Base-by-base conservation (phyloP, 1,140 invertebrate species). In the Penaeus chinensis region DNA sequence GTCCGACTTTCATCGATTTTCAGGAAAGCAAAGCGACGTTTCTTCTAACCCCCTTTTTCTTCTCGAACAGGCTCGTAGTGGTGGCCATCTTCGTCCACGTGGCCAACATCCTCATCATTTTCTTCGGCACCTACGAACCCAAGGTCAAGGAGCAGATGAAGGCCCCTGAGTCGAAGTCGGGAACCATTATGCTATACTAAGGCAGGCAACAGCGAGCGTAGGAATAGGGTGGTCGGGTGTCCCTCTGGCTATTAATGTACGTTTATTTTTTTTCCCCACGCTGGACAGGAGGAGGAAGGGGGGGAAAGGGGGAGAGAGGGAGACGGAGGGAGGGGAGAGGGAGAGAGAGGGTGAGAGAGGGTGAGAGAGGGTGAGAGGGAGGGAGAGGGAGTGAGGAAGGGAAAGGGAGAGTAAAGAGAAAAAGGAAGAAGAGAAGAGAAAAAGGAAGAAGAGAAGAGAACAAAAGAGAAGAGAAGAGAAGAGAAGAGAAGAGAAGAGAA, bases 71-170 rank as follows among this genome's bases (percentile, higher is more conserved):
- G 96, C 94, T 97, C 88, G 94, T 96, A 11, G 95, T 96, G 3
- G 95, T 94, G 27, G 95, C 96, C 4, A 93, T 94, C 16, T 92
- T 95, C 82, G 93, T 96, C 27, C 95, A 95, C 90, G 93, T 96
- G 63, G 91, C 96, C 60, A 97, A 96, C 92, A 94, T 97, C 88
- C 92, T 95, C 7, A 93, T 96, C 82, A 94, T 97, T 13, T 94
- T 95, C 86, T 94, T 96, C 90, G 96, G 95, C 22, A 95, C 95
- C 76, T 94, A 94, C 47, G 95, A 95, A 91, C 93, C 93, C 47
- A 84, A 84, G 76, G 62, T 65, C 74, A 89, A 89, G 63, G 66
- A 71, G 5, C 77, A 86, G 16, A 42, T 86, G 1, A 37, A 81
- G 65, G 78, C 77, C 11, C 85, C 85, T 4, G 85, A 86, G 7